Evolutionary conservation across 2,888 invertebrate genomes (phyloP), one percentile per base, ranked within the genome.

Genomic region (Pediacus dermestoides): DNA sequence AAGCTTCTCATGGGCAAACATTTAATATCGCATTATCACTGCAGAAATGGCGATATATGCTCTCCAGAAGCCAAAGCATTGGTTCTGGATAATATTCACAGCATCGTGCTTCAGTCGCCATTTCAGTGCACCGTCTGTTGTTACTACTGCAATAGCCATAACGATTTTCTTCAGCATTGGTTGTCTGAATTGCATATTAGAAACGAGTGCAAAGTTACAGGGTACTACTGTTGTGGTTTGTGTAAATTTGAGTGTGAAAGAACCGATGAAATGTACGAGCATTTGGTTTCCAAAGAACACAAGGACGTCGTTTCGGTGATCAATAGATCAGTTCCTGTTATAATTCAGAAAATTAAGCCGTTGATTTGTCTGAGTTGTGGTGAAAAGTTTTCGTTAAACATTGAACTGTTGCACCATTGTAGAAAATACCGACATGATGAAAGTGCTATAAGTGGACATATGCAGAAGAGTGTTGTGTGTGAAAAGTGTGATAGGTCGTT

Each of bases 91-190:
- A 83, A 91, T 63, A 88, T 90, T 60, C 76, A 77, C 46, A 80
- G 81, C 40, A 81, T 92, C 44, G 82, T 89, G 3, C 75, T 81
- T 40, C 86, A 90, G 54, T 82, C 87, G 30, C 90, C 89, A 0
- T 93, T 84, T 61, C 91, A 90, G 66, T 93, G 93, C 61, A 79
- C 79, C 25, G 76, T 85, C 8, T 93, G 93, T 63, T 80, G 80
- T 39, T 93, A 88, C 67, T 93, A 88, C 64, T 85, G 86, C 52
- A 89, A 90, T 63, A 85, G 80, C 57, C 76, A 78, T 43, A 76
- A 77, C 33, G 77, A 75, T 36, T 88, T 85, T 58, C 70, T 84
- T 58, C 73, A 74, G 16, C 89, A 90, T 61, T 89, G 88, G 88
- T 71, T 73, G 42, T 83, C 86, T 2, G 66, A 73, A 1, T 72